Evolutionary conservation across 2,888 invertebrate species (phyloP).

Genomic region (Oxycera nigricornis): DNA sequence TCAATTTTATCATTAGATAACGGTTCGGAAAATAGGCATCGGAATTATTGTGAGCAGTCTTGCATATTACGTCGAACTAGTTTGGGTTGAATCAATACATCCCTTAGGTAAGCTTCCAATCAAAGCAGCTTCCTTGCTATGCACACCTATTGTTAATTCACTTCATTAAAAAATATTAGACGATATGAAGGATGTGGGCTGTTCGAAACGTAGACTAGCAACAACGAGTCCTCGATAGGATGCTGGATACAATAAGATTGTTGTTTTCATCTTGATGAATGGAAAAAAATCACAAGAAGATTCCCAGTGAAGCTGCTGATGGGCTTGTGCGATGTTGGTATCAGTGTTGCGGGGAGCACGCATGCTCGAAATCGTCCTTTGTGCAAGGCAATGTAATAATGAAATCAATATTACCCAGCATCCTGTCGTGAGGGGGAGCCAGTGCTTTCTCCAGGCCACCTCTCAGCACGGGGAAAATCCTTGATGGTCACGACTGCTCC

Average conservation of each 20-base stretch:
- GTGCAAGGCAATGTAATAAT: slow-evolving; percentile 24
- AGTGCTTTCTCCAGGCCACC: neutral
- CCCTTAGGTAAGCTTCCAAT: too few species aligned
- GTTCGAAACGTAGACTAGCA: neutral
- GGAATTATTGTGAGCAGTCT: too few species aligned
- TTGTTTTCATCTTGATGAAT: slow-evolving; percentile 17
- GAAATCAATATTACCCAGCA: slow-evolving; percentile 32
- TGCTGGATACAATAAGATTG: neutral
- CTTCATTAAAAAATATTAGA: neutral
- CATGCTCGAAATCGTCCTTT: neutral
- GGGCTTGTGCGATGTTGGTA: neutral
- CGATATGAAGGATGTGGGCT: too few species aligned
- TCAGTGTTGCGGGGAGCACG: neutral
- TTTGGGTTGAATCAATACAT: too few species aligned
- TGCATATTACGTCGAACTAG: too few species aligned
- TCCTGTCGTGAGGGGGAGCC: neutral
- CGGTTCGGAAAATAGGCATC: too few species aligned
- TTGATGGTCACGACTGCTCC: neutral
- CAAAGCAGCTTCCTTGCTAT: too few species aligned
- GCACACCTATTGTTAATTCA: too few species aligned
- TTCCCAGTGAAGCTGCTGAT: neutral
- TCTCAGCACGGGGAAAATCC: neutral
- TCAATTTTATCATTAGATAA: too few species aligned
- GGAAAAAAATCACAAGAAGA: neutral
- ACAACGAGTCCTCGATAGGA: neutral